phyloP scores from a whole-genome alignment of 2,888 invertebrate species.

The Catocala fraxini region DNA sequence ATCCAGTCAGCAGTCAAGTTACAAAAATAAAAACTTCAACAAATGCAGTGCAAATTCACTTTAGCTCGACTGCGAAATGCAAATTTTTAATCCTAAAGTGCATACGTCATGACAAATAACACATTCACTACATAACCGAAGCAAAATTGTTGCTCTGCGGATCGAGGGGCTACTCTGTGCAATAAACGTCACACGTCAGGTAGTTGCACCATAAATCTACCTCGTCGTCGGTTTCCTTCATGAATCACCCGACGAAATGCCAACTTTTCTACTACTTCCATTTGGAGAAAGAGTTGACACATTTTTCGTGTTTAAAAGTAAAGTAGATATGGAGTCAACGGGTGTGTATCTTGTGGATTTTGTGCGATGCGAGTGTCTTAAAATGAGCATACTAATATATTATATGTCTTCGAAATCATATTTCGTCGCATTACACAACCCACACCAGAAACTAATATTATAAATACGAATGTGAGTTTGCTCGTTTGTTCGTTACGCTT shows the following conservation, averaged over 20 bases:
- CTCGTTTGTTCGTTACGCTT: too few relatives aligned
- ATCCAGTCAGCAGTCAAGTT: background rate
- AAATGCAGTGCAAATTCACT: background rate
- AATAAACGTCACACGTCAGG: conserved; percentile 78
- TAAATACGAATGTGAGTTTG: too few relatives aligned
- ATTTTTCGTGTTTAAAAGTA: conserved; percentile 45
- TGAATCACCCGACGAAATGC: conserved; percentile 74
- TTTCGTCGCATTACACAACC: too few relatives aligned
- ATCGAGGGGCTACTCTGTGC: conserved; percentile 66
- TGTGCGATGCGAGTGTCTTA: conserved; percentile 1
- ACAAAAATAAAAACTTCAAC: background rate
- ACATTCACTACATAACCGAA: conserved; percentile 51
- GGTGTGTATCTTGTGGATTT: conserved; percentile 15
- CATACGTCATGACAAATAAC: conserved; percentile 57
- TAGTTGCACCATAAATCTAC: conserved; percentile 76
- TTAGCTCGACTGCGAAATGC: conserved; percentile 1
- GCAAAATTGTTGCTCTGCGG: conserved; percentile 57
- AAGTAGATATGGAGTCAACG: conserved; percentile 21
- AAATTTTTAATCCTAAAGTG: conserved; percentile 33
- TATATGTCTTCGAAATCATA: too few relatives aligned
- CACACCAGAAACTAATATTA: too few relatives aligned
- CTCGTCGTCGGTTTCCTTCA: conserved; percentile 64
- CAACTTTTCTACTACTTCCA: conserved; percentile 61
- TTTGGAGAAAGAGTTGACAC: conserved; percentile 47
- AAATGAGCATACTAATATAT: background rate